Conservation (phyloP, 2,113 vertebrate species). For the Litocranius walleri region DNA sequence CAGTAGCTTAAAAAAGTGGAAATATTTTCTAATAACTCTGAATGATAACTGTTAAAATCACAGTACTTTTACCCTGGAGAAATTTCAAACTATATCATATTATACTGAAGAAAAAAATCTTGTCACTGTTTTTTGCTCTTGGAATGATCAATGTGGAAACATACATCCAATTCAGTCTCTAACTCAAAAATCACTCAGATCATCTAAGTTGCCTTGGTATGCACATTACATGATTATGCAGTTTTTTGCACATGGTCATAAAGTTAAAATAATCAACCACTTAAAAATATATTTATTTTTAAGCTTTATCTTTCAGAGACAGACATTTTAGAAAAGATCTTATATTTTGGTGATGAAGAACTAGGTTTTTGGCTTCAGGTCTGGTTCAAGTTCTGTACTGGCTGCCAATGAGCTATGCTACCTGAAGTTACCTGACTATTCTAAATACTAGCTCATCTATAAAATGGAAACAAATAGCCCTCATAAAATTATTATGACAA, state of each 20-base stretch:
- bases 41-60: not conserved
- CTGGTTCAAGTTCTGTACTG: not conserved
- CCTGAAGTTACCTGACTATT: not conserved
- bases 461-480: not conserved
- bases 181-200: not conserved
- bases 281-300: not conserved
- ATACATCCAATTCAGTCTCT: not conserved
- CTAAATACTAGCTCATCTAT: not conserved
- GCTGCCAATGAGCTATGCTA: not conserved
- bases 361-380: not conserved
- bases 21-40: not conserved
- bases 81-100: not conserved
- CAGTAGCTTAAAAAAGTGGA: not conserved
- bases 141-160: not conserved
- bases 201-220: not conserved
- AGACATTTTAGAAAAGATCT: not conserved
- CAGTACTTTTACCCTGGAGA: not conserved
- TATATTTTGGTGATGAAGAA: not conserved
- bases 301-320: not conserved
- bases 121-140: not conserved
- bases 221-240: not conserved
- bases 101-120: not conserved
- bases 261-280: not conserved
- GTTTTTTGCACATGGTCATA: not conserved
- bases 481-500: not conserved